phyloP scores from a whole-genome alignment of 2,113 vertebrate species.

The Baryphthengus martii region DNA sequence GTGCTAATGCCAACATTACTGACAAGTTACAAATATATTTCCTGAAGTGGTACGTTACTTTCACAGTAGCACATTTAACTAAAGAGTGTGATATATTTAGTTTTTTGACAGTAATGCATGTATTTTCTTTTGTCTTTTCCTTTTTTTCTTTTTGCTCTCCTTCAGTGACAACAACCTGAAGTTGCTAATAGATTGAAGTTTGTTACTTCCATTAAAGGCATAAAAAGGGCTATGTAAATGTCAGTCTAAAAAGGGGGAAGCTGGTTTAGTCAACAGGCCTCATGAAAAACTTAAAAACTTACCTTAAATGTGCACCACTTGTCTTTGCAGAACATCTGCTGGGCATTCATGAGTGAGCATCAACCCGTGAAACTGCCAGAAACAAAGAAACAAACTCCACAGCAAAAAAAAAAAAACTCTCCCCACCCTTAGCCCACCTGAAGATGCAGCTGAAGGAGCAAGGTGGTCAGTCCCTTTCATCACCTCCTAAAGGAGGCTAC shows the following conservation, averaged over 20 bases:
- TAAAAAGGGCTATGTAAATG: background rate
- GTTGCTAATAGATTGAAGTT: background rate
- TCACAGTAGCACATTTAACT: background rate
- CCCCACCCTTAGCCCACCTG: background rate
- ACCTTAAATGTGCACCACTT: background rate
- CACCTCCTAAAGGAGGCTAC: background rate
- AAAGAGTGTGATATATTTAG: background rate
- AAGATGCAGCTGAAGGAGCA: background rate
- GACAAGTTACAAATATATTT: background rate
- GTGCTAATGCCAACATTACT: background rate
- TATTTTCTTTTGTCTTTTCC: background rate
- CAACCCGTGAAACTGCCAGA: background rate
- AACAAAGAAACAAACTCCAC: background rate
- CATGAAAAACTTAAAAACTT: background rate
- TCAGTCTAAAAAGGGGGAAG: background rate
- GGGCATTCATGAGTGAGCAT: background rate
- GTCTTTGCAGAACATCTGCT: background rate
- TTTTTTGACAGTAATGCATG: background rate
- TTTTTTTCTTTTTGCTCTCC: background rate
- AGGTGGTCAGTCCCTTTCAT: background rate
- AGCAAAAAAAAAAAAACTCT: background rate
- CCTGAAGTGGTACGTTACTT: background rate
- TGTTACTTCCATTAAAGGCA: background rate
- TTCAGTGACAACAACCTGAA: background rate
- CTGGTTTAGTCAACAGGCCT: background rate